phyloP scores from a whole-genome alignment of 2,113 vertebrate species.

The Lynx canadensis region DNA sequence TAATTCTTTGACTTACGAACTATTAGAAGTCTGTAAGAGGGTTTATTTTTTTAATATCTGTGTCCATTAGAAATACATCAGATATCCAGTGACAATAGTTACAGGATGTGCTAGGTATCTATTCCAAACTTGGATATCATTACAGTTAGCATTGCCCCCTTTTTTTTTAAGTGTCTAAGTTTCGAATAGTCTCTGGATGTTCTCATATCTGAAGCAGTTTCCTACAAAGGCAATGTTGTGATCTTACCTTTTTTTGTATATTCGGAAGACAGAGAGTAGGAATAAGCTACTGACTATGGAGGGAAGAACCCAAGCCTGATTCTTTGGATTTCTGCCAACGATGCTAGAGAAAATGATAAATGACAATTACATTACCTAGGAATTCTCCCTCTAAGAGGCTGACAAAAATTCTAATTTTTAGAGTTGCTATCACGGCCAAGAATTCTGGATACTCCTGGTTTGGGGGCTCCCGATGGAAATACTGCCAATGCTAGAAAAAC shows the following conservation, averaged over 20 bases:
- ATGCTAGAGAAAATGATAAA: conserved; percentile 1
- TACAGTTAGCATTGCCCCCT: background rate
- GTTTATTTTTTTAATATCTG: background rate
- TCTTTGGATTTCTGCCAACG: background rate
- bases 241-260: background rate
- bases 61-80: background rate
- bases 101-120: background rate
- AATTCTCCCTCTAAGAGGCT: background rate
- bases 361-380: background rate
- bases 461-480: background rate
- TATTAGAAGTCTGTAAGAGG: background rate
- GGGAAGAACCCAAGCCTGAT: background rate
- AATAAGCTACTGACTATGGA: background rate
- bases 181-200: background rate
- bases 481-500: background rate
- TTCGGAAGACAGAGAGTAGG: background rate
- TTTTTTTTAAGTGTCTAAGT: background rate
- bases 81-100: background rate
- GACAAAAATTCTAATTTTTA: background rate
- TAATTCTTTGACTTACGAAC: background rate
- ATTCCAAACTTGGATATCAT: background rate
- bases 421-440: background rate
- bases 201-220: background rate
- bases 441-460: background rate
- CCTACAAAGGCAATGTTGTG: background rate